Evolutionary conservation across 2,113 vertebrate genomes (phyloP), one percentile per base, ranked within the genome.

Genomic region (Oncorhynchus kisutch): DNA sequence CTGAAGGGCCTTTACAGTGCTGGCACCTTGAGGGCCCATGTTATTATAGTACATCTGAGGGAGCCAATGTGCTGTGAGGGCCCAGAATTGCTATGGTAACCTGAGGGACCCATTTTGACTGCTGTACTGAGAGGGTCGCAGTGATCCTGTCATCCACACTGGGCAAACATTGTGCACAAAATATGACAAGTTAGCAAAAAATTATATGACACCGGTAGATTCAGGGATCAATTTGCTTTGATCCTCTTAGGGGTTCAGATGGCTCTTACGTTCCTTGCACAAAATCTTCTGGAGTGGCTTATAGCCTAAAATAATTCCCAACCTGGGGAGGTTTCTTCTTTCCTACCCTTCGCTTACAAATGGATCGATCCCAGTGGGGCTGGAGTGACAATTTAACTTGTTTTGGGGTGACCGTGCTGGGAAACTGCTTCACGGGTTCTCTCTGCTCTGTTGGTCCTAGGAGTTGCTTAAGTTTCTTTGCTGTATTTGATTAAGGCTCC

Each of bases 311-410:
- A 34, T 67, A 27, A 9, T 5, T 14, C 27, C 27, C 29, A 12
- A 22, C 3, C 27, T 67, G 66, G 27, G 66, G 27, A 67, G 39
- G 9, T 11, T 45, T 45, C 39, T 11, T 51, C 4, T 22, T 7
- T 9, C 31, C 51, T 78, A 85, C 0, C 69, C 80, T 80, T 86
- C 69, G 24, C 72, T 78, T 76, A 51, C 39, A 72, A 74, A 74
- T 71, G 66, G 71, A 11, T 59, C 45, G 74, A 81, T 78, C 64
- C 54, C 31, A 24, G 68, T 25, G 31, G 3, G n/a, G 1, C 20
- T 24, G 69, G 67, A 20, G 62, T 60, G 54, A 72, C 60, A 71
- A 27, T 60, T 49, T 27, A 34, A 64, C 48, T 84, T 80, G 49
- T 68, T 80, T 70, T 54, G 68, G 71, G 65, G 9, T 70, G 72